phyloP scores from a whole-genome alignment of 2,113 vertebrate genomes.

The Tonatia bakeri region DNA sequence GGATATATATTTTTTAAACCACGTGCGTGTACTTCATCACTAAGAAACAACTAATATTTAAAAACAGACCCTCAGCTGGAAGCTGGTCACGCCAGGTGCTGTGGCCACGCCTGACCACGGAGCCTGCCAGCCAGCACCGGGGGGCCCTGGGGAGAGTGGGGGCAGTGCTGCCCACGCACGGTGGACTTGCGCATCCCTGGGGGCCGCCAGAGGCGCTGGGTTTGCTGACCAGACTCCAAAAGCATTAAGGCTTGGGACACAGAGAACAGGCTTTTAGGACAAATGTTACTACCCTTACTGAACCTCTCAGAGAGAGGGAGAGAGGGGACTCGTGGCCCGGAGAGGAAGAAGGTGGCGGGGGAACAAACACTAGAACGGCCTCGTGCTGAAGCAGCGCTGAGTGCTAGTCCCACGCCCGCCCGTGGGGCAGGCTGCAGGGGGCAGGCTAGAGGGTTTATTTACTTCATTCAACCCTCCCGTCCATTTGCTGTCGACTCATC shows the following conservation, averaged over 20 bases:
- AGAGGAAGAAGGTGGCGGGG: not conserved
- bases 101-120: not conserved
- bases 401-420: rapidly evolving
- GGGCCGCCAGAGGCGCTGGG: rapidly evolving
- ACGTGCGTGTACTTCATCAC: not conserved
- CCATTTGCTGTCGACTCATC: not conserved
- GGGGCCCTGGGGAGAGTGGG: not conserved
- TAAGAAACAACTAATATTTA: not conserved
- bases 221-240: not conserved
- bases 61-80: not conserved
- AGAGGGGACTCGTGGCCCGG: not conserved
- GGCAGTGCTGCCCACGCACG: too few relatives aligned
- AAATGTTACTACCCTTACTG: not conserved
- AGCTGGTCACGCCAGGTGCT: not conserved
- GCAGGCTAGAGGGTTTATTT: not conserved
- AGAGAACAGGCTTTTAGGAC: not conserved
- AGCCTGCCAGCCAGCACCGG: not conserved
- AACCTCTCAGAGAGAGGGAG: not conserved
- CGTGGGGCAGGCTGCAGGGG: too few relatives aligned
- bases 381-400: not conserved
- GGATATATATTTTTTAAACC: not conserved
- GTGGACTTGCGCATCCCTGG: rapidly evolving
- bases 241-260: not conserved
- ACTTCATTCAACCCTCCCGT: not conserved
- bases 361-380: too few relatives aligned